Conservation (phyloP, 2,888 invertebrate genomes). For the Trichogramma dendrolimi region DNA sequence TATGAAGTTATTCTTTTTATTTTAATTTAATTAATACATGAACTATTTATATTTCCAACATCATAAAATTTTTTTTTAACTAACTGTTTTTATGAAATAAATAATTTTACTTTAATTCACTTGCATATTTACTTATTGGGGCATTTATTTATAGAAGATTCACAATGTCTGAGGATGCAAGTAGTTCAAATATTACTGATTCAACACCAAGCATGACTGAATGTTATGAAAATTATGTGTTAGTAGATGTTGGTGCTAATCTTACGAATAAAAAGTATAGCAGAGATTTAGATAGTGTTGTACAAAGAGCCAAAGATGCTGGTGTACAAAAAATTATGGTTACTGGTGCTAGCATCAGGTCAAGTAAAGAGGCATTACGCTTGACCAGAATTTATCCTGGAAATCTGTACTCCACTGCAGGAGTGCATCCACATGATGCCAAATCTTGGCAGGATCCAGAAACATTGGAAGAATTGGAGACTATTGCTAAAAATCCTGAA, state of each 20-base stretch:
- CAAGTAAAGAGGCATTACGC: conserved; percentile 85
- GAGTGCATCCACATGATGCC: conserved; percentile 90
- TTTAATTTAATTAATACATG: no score
- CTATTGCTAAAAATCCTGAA: conserved; percentile 75
- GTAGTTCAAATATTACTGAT: conserved; percentile 38
- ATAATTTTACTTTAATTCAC: no score
- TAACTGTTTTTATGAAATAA: no score
- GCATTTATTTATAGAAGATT: neutral
- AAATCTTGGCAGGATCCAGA: conserved; percentile 73
- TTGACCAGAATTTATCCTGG: conserved; percentile 86
- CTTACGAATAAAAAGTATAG: conserved; percentile 89
- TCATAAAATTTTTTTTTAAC: no score
- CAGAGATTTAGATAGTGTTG: conserved; percentile 85
- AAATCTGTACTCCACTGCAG: conserved; percentile 85
- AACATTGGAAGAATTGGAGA: conserved; percentile 61
- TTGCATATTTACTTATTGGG: no score
- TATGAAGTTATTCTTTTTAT: no score
- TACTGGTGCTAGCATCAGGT: conserved; percentile 82
- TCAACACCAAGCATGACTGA: conserved; percentile 60
- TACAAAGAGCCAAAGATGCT: conserved; percentile 88
- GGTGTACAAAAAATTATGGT: conserved; percentile 94
- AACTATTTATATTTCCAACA: no score
- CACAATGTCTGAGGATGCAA: conserved; percentile 44
- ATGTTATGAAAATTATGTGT: conserved; percentile 86
- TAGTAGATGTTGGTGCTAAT: conserved; percentile 89